Evolutionary conservation across 2,797 vertebrate genomes (phyloP), one percentile per base, ranked within the genome.

Genomic region (Helostoma temminkii): DNA sequence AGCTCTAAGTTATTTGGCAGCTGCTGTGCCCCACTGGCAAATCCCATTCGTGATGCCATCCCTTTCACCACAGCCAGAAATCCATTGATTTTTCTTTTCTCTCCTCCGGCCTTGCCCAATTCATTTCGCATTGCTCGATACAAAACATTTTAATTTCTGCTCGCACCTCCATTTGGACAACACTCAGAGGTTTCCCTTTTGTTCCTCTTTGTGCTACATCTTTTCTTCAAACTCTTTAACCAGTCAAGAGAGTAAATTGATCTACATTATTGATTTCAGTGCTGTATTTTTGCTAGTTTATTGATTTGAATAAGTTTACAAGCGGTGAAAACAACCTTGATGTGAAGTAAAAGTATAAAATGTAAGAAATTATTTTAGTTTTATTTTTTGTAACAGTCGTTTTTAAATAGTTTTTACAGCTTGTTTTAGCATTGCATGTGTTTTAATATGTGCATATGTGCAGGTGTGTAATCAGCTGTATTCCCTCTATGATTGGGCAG

Each of bases 81-180:
- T 92, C 93, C 96, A 97, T 97, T 97, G 96, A 97, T 97, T 96
- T 96, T 87, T 92, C 94, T 93, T 93, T 95, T 92, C 92, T 94
- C 92, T 95, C 84, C 91, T 92, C 94, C 91, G 93, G 69, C 72
- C 87, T 90, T 76, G 41, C 89, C 88, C 94, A 93, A 95, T 98
- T 96, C 94, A 95, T 96, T 97, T 97, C 83, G 87, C 91, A 94
- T 95, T 95, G 95, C 94, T 97, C 95, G 78, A 95, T 97, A 96
- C 96, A 95, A 98, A 97, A 97, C 96, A 96, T 96, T 97, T 97
- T 96, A 96, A 97, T 99, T 97, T 97, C 94, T 96, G 94, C 95
- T 94, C 91, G 92, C 94, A 95, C 83, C 91, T 92, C 93, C 90
- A 91, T 94, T 94, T 88, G 92, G 90, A 91, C 94, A 92, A 91